These are phyloP conservation scores for Phocides pigmalion DNA, from an alignment of 1,140 invertebrate species.

Conservation along the genomic window DNA sequence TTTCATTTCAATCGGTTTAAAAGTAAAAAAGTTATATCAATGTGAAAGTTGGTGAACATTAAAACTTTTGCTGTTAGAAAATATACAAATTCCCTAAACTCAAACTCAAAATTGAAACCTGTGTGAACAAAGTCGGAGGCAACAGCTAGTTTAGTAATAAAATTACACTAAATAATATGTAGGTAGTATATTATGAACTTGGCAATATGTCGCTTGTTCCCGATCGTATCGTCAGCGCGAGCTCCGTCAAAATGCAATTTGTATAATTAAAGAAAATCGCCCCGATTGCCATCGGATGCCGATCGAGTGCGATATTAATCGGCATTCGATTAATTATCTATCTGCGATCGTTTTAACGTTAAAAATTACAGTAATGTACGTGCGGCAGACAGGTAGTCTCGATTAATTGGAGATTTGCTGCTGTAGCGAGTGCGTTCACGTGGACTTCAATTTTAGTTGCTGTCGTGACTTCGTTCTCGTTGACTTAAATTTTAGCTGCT, in stretches of 20 bases:
- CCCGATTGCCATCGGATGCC: constrained; percentile 61
- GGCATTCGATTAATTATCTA: constrained; percentile 52
- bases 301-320: constrained; percentile 65
- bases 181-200: constrained; percentile 62
- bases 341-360: constrained; percentile 17
- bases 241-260: constrained; percentile 69
- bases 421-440: too few species aligned
- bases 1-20: too few species aligned
- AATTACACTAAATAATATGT: constrained; percentile 59
- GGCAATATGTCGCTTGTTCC: constrained; percentile 56
- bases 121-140: too few species aligned
- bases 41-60: too few species aligned
- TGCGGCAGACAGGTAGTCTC: neutral
- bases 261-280: constrained; percentile 79
- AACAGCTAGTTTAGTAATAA: constrained; percentile 50
- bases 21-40: too few species aligned
- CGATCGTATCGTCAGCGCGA: constrained; percentile 47
- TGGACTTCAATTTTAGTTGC: too few species aligned
- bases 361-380: constrained; percentile 20
- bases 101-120: too few species aligned
- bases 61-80: too few species aligned
- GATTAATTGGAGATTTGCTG: too few species aligned
- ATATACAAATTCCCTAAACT: too few species aligned
- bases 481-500: too few species aligned
- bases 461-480: too few species aligned